phyloP scores from a whole-genome alignment of 2,888 invertebrate species.

The Brachynemurus nebulosus region DNA sequence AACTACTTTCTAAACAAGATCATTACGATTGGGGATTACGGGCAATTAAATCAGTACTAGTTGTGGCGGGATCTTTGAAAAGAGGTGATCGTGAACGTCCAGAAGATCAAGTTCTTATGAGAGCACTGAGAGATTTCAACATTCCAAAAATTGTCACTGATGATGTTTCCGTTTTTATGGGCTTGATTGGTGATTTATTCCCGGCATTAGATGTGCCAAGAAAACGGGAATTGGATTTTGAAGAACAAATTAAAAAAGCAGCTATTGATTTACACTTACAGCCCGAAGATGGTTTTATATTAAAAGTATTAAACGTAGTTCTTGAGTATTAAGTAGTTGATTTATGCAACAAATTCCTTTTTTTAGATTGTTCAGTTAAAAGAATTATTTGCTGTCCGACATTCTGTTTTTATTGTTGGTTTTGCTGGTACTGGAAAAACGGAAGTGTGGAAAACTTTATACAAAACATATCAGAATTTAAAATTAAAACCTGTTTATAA shows the following conservation, averaged over 20 bases:
- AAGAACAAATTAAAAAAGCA: conserved; percentile 61
- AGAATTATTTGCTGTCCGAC: conserved; percentile 83
- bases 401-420: conserved; percentile 81
- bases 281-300: conserved; percentile 78
- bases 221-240: conserved; percentile 74
- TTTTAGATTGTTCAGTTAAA: conserved; percentile 81
- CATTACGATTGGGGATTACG: conserved; percentile 95
- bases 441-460: conserved; percentile 83
- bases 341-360: no score
- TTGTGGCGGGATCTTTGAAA: conserved; percentile 86
- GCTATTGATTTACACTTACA: conserved; percentile 73
- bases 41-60: conserved; percentile 90
- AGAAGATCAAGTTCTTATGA: conserved; percentile 89
- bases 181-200: conserved; percentile 83
- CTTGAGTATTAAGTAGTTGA: no score
- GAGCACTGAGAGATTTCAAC: conserved; percentile 87
- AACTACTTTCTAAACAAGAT: conserved; percentile 85
- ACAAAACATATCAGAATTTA: conserved; percentile 67
- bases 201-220: conserved; percentile 85
- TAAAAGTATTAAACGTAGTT: conserved; percentile 41
- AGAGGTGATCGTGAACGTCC: conserved; percentile 62
- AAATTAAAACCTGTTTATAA: conserved; percentile 71
- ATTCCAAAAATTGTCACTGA: conserved; percentile 90
- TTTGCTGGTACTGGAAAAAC: conserved; percentile 85
- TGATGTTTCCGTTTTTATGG: conserved; percentile 86